A percentile compares a stretch with the other conserved stretches of the same genome.
Conservation (phyloP, 2,797 vertebrate species). For the Thaleichthys pacificus region DNA sequence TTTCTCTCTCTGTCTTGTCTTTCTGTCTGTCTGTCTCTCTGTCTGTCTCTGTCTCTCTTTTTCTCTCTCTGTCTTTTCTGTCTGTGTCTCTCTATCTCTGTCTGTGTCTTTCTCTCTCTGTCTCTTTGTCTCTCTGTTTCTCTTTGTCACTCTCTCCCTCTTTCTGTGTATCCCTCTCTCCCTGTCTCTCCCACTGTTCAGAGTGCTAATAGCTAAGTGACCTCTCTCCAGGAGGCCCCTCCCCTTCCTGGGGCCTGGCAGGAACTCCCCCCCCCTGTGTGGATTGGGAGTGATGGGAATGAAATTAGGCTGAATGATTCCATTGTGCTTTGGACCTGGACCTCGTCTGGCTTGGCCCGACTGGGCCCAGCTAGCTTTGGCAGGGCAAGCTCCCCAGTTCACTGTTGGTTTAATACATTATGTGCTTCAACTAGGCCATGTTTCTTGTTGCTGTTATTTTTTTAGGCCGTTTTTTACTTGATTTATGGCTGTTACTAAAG, state of each 20-base stretch:
- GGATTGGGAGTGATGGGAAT: not conserved
- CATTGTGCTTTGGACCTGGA: not conserved
- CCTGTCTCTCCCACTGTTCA: not conserved
- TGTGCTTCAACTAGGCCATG: constrained; percentile 3
- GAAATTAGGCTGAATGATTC: not conserved
- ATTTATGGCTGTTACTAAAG: not conserved
- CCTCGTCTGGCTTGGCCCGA: not conserved
- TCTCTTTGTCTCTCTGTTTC: not conserved
- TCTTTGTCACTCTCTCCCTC: not conserved
- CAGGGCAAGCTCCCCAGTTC: not conserved
- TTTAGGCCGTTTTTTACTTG: not conserved
- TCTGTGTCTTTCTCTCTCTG: not conserved
- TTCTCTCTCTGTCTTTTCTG: not conserved
- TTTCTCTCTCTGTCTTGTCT: not conserved
- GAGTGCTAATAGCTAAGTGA: not conserved
- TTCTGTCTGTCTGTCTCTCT: not conserved
- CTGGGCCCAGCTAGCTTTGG: not conserved
- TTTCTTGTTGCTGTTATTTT: not conserved
- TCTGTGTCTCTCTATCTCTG: not conserved
- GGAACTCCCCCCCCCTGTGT: not conserved
- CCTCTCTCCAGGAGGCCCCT: not conserved
- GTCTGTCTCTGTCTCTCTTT: not conserved
- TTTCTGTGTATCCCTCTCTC: not conserved
- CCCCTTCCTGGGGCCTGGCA: not conserved
- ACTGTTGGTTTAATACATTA: constrained; percentile 14